phyloP scores from a whole-genome alignment of 1,140 invertebrate genomes.

The Xylocopa sonorina region DNA sequence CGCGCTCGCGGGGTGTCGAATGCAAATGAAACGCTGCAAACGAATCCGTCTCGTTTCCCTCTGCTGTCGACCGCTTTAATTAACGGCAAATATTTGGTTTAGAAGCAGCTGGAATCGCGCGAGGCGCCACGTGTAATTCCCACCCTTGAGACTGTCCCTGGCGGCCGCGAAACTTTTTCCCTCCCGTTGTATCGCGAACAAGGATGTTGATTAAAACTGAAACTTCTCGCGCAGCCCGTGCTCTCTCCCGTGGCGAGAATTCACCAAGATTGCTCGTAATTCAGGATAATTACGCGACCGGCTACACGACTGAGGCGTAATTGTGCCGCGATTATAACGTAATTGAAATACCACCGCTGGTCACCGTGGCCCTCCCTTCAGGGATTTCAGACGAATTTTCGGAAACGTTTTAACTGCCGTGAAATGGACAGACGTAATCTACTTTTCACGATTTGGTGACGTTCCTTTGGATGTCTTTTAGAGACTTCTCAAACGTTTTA shows the following conservation, averaged over 20 bases:
- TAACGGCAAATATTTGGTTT: conserved; percentile 30
- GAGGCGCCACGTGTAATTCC: neutral
- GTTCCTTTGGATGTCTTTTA: too few relatives aligned
- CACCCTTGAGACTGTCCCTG: too few relatives aligned
- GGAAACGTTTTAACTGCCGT: too few relatives aligned
- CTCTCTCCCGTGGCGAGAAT: neutral
- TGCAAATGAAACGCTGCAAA: conserved; percentile 24
- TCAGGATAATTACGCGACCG: neutral
- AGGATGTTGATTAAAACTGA: neutral
- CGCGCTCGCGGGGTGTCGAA: neutral
- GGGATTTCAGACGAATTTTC: too few relatives aligned
- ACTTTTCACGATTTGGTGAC: too few relatives aligned
- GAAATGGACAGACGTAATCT: too few relatives aligned
- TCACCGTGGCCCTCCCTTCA: too few relatives aligned
- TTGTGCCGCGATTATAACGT: neutral
- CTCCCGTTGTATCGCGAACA: neutral
- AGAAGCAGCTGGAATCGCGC: neutral
- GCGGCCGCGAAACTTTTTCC: neutral
- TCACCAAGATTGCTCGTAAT: neutral
- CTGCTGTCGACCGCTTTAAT: conserved; percentile 10
- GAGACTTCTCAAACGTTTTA: too few relatives aligned
- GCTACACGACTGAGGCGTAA: neutral
- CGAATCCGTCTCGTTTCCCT: conserved; percentile 8
- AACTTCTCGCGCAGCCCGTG: too few relatives aligned
- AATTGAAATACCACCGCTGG: too few relatives aligned